A percentile compares a stretch with the other conserved stretches of the same genome.
Evolutionary conservation across 2,113 vertebrate genomes (phyloP).

Genomic region (Ploceus nigricollis): DNA sequence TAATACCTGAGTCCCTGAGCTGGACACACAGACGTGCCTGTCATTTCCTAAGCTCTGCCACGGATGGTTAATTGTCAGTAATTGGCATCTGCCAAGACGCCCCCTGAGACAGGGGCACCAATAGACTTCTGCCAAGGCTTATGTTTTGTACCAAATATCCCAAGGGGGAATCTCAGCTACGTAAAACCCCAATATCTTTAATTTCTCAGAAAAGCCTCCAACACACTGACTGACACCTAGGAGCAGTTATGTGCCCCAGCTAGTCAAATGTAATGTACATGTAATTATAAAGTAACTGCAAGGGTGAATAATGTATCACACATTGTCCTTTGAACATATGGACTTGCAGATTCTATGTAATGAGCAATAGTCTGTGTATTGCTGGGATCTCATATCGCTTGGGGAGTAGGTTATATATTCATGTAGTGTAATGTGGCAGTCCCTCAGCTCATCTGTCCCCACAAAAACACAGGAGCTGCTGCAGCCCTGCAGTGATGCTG

Average conservation of each 20-base stretch:
- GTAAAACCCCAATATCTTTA: neutral
- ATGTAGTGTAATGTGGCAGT: neutral
- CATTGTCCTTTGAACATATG: neutral
- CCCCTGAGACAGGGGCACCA: neutral
- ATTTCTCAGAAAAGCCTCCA: neutral
- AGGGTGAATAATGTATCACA: constrained; percentile 26
- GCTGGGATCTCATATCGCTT: neutral
- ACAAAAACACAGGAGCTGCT: neutral
- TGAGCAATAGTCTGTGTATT: neutral
- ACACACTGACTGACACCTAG: neutral
- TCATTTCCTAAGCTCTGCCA: neutral
- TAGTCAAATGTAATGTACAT: neutral
- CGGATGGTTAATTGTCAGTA: neutral
- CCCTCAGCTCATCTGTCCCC: neutral
- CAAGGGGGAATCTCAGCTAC: accelerated
- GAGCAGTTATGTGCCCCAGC: neutral
- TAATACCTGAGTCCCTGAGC: neutral
- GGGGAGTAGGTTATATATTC: neutral
- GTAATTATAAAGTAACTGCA: neutral
- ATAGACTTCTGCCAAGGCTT: neutral
- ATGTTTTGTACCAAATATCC: neutral
- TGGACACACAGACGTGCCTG: neutral
- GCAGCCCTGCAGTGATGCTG: neutral
- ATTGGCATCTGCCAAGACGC: neutral
- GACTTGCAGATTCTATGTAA: neutral